Percentiles rank a stretch among this genome's conserved stretches.
Evolutionary conservation across 2,113 vertebrate species (phyloP).

Genomic region (Tetraodon nigroviridis): DNA sequence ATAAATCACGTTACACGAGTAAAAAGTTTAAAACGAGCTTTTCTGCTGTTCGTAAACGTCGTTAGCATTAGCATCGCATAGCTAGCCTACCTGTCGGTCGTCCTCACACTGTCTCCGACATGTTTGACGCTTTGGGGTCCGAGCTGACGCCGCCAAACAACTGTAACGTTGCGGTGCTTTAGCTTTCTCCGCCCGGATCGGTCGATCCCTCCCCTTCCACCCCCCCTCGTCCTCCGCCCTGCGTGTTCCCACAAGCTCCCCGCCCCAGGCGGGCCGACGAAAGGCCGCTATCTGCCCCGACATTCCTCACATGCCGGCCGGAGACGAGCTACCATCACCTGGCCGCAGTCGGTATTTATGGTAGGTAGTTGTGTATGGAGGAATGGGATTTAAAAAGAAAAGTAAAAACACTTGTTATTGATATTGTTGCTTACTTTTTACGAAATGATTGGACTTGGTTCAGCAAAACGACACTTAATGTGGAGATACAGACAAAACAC

Average conservation of each 20-base stretch:
- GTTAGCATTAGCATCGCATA: too few species aligned
- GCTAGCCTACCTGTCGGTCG: slow-evolving; percentile 44
- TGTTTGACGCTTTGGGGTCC: slow-evolving; percentile 32
- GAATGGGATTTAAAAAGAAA: too few species aligned
- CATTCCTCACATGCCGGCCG: slow-evolving; percentile 66
- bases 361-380: not conserved
- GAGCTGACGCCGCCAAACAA: slow-evolving; percentile 19
- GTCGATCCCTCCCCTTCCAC: slow-evolving; percentile 24
- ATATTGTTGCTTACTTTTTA: too few species aligned
- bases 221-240: slow-evolving; percentile 5
- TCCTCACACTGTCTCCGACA: slow-evolving; percentile 29
- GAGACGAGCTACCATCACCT: slow-evolving; percentile 46
- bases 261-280: slow-evolving; percentile 12
- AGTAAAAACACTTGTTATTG: too few species aligned
- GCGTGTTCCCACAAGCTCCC: slow-evolving; percentile 62
- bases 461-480: too few species aligned
- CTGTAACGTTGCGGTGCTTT: slow-evolving; percentile 11
- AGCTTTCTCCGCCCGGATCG: slow-evolving; percentile 10
- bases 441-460: too few species aligned
- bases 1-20: not conserved
- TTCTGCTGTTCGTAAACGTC: not conserved
- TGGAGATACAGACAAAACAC: too few species aligned
- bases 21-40: not conserved
- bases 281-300: slow-evolving; percentile 28
- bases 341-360: slow-evolving; percentile 1